phyloP scores from a whole-genome alignment of 2,113 vertebrate genomes.

The Dolichallabes microphthalmus region DNA sequence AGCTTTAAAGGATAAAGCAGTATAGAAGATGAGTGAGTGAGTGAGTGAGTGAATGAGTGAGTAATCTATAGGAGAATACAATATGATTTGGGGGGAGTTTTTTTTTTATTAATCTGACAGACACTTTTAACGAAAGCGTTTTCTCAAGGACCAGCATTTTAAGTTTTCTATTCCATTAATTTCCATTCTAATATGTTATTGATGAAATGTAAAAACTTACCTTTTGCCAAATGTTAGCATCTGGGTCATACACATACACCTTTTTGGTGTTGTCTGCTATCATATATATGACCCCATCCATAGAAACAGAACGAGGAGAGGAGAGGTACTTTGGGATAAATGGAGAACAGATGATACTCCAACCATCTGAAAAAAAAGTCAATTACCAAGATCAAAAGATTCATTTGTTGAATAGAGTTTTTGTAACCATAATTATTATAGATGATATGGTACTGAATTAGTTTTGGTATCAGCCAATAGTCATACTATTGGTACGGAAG shows the following conservation, averaged over 20 bases:
- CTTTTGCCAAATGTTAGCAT: slow-evolving; percentile 96
- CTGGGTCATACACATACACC: slow-evolving; percentile 84
- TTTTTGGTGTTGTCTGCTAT: slow-evolving; percentile 98
- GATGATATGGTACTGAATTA: not conserved
- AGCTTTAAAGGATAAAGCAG: not conserved
- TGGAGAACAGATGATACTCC: slow-evolving; percentile 86
- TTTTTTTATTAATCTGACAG: not conserved
- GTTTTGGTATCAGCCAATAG: not conserved
- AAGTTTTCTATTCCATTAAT: too few relatives aligned
- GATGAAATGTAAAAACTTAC: slow-evolving; percentile 61
- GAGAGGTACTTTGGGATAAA: slow-evolving; percentile 97
- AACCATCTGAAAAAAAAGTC: slow-evolving; percentile 74
- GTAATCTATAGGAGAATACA: not conserved
- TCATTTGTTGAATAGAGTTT: not conserved
- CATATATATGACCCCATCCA: slow-evolving; percentile 85
- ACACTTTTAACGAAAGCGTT: not conserved
- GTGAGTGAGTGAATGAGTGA: not conserved
- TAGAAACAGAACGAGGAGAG: slow-evolving; percentile 81
- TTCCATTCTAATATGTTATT: not conserved
- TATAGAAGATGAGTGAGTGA: not conserved
- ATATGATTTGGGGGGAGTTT: too few relatives aligned
- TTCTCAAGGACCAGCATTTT: not conserved
- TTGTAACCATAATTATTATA: not conserved
- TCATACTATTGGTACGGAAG: not conserved
- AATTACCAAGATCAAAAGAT: not conserved